phyloP scores from a whole-genome alignment of 2,888 invertebrate species.

The Tetragonisca angustula region DNA sequence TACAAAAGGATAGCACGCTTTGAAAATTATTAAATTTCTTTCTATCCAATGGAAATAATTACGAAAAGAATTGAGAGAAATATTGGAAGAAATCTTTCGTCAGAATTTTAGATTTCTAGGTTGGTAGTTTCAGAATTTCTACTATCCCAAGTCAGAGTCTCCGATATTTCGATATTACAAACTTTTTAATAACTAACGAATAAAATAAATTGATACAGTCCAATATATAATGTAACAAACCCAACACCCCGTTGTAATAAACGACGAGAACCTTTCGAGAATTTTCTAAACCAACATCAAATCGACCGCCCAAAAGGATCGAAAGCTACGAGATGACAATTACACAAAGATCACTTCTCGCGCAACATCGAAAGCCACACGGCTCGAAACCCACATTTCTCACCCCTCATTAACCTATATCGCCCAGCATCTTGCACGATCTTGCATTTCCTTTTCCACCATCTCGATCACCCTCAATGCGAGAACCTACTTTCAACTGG shows the following conservation, averaged over 20 bases:
- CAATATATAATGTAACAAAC: no score
- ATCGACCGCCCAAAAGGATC: background rate
- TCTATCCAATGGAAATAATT: no score
- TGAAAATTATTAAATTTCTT: no score
- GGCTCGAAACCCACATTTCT: background rate
- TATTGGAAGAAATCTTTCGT: no score
- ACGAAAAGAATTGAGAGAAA: no score
- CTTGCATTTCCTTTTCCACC: background rate
- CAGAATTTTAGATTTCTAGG: no score
- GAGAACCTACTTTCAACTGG: background rate
- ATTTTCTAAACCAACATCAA: no score
- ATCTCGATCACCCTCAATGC: background rate
- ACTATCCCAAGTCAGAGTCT: background rate
- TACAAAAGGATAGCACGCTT: no score
- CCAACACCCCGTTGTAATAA: no score
- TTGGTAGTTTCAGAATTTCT: background rate
- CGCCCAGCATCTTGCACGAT: background rate
- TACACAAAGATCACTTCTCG: background rate
- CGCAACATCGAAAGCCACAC: background rate
- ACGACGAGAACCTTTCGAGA: no score
- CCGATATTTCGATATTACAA: background rate
- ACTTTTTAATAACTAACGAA: no score
- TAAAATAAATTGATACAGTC: no score
- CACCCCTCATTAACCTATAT: conserved; percentile 6
- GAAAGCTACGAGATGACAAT: background rate